Evolutionary conservation across 2,888 invertebrate species (phyloP).

Genomic region (Agrotis clavis): DNA sequence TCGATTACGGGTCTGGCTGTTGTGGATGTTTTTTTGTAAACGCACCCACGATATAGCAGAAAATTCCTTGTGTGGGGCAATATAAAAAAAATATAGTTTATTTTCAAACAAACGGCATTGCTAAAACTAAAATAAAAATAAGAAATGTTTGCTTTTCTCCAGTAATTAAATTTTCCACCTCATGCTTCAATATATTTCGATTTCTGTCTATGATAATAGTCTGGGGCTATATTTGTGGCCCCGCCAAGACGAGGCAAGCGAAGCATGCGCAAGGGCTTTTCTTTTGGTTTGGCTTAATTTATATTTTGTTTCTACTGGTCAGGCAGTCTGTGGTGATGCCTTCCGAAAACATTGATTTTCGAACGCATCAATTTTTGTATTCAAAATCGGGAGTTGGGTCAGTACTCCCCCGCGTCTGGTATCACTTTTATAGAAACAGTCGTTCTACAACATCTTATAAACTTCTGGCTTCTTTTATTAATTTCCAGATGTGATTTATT

Average conservation of each 20-base stretch:
- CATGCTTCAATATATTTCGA: background rate
- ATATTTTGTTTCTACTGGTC: background rate
- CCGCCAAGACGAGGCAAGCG: too few species aligned
- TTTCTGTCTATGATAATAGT: background rate
- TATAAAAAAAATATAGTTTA: background rate
- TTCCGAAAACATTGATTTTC: constrained; percentile 7
- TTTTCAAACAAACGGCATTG: background rate
- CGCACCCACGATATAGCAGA: too few species aligned
- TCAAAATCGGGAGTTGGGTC: background rate
- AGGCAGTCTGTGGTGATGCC: constrained; percentile 1
- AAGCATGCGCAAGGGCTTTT: too few species aligned
- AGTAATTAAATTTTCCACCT: background rate
- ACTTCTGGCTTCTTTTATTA: constrained; percentile 16
- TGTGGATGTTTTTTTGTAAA: too few species aligned
- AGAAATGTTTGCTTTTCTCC: too few species aligned
- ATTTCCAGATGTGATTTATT: constrained; percentile 20
- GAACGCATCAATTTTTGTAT: background rate
- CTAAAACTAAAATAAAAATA: background rate
- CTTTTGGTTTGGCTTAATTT: too few species aligned
- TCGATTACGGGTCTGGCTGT: too few species aligned
- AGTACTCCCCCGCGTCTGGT: background rate
- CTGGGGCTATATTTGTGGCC: too few species aligned
- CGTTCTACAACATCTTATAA: background rate
- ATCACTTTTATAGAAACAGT: background rate
- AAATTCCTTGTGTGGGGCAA: too few species aligned